phyloP scores from a whole-genome alignment of 2,888 invertebrate genomes.

The Drosophila parthenogenetica region DNA sequence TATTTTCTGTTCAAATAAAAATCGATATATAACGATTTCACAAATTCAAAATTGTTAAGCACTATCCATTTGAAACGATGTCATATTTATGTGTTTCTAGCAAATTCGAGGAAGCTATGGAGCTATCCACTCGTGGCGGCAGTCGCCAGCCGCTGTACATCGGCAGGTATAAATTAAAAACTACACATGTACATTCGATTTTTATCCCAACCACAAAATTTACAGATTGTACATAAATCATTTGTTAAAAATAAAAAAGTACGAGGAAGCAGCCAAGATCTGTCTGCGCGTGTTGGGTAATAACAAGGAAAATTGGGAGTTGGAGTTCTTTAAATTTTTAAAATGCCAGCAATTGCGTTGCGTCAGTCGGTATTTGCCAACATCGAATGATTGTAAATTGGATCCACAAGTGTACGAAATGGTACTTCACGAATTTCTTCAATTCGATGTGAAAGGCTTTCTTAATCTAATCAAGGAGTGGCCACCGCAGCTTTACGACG shows the following conservation, averaged over 20 bases:
- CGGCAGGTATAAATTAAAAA: constrained; percentile 72
- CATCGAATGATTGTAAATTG: constrained; percentile 89
- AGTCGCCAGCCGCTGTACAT: constrained; percentile 79
- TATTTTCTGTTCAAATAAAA: background rate
- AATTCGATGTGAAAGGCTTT: constrained; percentile 93
- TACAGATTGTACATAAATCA: constrained; percentile 91
- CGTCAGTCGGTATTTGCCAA: constrained; percentile 92
- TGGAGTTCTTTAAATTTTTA: constrained; percentile 95
- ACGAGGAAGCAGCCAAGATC: constrained; percentile 93
- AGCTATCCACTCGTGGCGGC: constrained; percentile 89
- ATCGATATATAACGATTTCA: background rate
- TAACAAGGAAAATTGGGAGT: constrained; percentile 95
- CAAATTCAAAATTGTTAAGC: too few species aligned
- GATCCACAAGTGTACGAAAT: constrained; percentile 96
- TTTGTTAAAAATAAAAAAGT: constrained; percentile 89
- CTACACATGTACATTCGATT: background rate
- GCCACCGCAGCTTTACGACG: constrained; percentile 93
- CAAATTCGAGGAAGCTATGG: constrained; percentile 94
- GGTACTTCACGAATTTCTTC: constrained; percentile 96
- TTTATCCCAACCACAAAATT: background rate
- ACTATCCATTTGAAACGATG: background rate
- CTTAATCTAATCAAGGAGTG: constrained; percentile 94
- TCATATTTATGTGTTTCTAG: constrained; percentile 76
- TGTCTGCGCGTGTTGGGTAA: constrained; percentile 93
- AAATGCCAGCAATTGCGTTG: constrained; percentile 92